Percentiles rank a stretch among this genome's conserved stretches.
Evolutionary conservation across 2,888 invertebrate genomes (phyloP).

Genomic region (Ennomos erosarius): DNA sequence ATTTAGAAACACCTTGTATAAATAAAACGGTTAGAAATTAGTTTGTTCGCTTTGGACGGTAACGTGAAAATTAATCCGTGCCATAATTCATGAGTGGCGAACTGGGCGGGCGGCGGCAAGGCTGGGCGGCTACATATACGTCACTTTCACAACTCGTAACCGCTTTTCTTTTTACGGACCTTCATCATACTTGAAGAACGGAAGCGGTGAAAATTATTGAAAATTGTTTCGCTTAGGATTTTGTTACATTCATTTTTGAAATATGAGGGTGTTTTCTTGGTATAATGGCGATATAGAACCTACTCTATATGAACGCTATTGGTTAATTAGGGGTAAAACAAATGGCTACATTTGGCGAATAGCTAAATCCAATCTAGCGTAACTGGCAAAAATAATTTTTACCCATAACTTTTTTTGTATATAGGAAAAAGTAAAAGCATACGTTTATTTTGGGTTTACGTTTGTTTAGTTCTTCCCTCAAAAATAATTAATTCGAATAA

Average conservation of each 20-base stretch:
- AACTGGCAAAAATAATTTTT: no score
- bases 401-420: no score
- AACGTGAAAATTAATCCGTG: slow-evolving; percentile 56
- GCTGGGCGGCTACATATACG: slow-evolving; percentile 45
- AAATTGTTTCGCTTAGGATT: slow-evolving; percentile 42
- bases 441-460: no score
- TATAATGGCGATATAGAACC: not conserved
- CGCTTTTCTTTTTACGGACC: slow-evolving; percentile 40
- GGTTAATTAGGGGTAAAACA: slow-evolving; percentile 1
- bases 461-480: no score
- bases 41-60: slow-evolving; percentile 42
- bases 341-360: no score
- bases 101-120: slow-evolving; percentile 25
- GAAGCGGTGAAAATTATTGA: slow-evolving; percentile 33
- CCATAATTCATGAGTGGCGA: slow-evolving; percentile 52
- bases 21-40: slow-evolving; percentile 40
- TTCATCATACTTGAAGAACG: slow-evolving; percentile 30
- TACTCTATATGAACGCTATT: not conserved
- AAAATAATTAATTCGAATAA: no score
- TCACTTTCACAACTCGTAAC: slow-evolving; percentile 52
- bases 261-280: slow-evolving; percentile 13
- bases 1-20: slow-evolving; percentile 39
- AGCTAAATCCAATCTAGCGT: no score
- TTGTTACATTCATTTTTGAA: slow-evolving; percentile 19
- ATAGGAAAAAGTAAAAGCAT: no score